phyloP scores from a whole-genome alignment of 2,113 vertebrate species.

The Eidolon helvum region DNA sequence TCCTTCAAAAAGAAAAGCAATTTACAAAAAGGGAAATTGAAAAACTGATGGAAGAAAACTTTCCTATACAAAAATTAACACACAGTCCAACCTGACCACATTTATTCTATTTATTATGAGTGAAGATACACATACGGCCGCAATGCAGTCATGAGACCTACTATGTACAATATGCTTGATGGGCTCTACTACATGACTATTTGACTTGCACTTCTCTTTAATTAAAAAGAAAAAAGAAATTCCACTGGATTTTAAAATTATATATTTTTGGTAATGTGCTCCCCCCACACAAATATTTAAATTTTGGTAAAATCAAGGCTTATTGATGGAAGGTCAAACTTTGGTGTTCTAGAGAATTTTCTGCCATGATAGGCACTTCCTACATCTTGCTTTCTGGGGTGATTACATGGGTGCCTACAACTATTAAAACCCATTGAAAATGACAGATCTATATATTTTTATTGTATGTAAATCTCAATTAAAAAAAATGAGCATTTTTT shows the following conservation, averaged over 20 bases:
- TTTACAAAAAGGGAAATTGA: neutral
- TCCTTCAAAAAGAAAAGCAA: neutral
- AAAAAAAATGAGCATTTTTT: neutral
- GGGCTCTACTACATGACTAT: neutral
- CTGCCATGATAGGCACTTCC: neutral
- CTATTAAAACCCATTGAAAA: neutral
- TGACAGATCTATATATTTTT: neutral
- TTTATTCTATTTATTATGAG: neutral
- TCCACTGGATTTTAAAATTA: neutral
- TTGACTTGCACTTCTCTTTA: neutral
- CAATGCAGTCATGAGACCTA: neutral
- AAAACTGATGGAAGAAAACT: neutral
- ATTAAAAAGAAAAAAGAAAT: neutral
- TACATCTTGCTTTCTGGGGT: neutral
- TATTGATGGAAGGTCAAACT: neutral
- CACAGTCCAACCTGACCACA: neutral
- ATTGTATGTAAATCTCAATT: neutral
- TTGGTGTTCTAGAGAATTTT: neutral
- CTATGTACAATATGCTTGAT: neutral
- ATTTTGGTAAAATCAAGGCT: neutral
- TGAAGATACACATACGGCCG: neutral
- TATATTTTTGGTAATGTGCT: neutral
- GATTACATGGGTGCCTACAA: neutral
- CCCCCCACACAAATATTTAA: neutral
- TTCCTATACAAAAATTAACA: neutral